Percentiles rank a stretch among this genome's conserved stretches.
Evolutionary conservation across 2,888 invertebrate genomes (phyloP).

Genomic region (Mimumesa dahlbomi): DNA sequence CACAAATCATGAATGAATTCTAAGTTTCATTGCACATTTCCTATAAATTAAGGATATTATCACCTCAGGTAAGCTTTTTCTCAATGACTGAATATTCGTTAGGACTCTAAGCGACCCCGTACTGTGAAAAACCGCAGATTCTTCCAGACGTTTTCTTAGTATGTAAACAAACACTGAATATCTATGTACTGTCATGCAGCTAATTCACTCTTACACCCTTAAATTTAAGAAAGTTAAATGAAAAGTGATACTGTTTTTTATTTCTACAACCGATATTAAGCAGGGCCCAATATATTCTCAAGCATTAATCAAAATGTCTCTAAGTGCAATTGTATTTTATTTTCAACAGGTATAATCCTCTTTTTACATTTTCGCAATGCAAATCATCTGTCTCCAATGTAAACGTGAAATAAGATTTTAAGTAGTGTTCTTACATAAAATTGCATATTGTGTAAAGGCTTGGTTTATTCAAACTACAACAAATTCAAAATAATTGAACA

Average conservation of each 20-base stretch:
- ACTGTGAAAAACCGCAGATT: slow-evolving; percentile 22
- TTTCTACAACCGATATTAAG: background rate
- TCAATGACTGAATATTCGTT: slow-evolving; percentile 5
- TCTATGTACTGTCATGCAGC: slow-evolving; percentile 37
- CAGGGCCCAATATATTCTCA: background rate
- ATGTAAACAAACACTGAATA: slow-evolving; percentile 63
- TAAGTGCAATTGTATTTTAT: background rate
- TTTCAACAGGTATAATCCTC: slow-evolving; percentile 4
- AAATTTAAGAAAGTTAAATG: background rate
- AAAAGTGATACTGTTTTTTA: background rate
- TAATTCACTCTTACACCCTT: slow-evolving; percentile 21
- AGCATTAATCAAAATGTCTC: slow-evolving; percentile 1
- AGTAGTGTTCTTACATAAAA: background rate
- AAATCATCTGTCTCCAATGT: background rate
- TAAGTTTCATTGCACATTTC: slow-evolving; percentile 69
- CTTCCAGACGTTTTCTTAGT: slow-evolving; percentile 34
- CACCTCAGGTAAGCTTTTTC: slow-evolving; percentile 67
- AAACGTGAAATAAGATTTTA: background rate
- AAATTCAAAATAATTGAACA: no score
- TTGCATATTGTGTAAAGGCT: background rate
- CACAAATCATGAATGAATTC: slow-evolving; percentile 81
- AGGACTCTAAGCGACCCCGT: background rate
- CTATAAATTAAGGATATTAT: slow-evolving; percentile 55
- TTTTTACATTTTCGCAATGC: background rate
- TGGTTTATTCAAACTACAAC: no score